A percentile compares a stretch with the other conserved stretches of the same genome.
Conservation (phyloP, 2,888 invertebrate genomes). For the Mongoloraphidia duomilia region DNA sequence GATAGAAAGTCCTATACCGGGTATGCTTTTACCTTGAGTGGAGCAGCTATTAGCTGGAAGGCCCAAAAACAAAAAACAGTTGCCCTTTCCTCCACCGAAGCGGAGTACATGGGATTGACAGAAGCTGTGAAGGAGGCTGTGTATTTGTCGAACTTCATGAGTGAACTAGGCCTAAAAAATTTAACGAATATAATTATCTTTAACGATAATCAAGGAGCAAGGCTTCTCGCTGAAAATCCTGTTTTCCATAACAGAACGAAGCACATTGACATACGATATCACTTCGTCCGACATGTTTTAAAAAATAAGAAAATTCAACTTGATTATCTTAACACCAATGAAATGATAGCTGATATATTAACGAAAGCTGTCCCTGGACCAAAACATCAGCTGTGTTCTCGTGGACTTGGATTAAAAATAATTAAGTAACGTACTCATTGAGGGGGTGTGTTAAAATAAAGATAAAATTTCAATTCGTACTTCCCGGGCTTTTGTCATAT, state of each 20-base stretch:
- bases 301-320: slow-evolving; percentile 6
- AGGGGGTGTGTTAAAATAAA: no score
- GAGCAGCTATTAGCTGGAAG: slow-evolving; percentile 18
- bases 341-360: slow-evolving; percentile 12
- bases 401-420: no score
- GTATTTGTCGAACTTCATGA: slow-evolving; percentile 8
- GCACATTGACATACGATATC: slow-evolving; percentile 14
- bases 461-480: no score
- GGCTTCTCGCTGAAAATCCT: slow-evolving; percentile 12
- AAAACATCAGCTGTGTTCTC: no score
- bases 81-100: slow-evolving; percentile 19
- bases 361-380: no score
- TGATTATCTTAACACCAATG: slow-evolving; percentile 10
- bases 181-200: slow-evolving; percentile 9
- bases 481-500: no score
- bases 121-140: slow-evolving; percentile 17
- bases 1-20: slow-evolving; percentile 26
- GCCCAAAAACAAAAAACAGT: slow-evolving; percentile 20
- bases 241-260: slow-evolving; percentile 11
- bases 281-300: slow-evolving; percentile 11
- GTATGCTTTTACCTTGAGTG: slow-evolving; percentile 17
- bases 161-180: slow-evolving; percentile 8
- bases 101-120: slow-evolving; percentile 19
- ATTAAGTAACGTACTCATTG: no score
- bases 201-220: slow-evolving; percentile 15